These are phyloP conservation scores for Chalcis sispes DNA, from an alignment of 2,888 invertebrate species.

Conservation along the genomic window DNA sequence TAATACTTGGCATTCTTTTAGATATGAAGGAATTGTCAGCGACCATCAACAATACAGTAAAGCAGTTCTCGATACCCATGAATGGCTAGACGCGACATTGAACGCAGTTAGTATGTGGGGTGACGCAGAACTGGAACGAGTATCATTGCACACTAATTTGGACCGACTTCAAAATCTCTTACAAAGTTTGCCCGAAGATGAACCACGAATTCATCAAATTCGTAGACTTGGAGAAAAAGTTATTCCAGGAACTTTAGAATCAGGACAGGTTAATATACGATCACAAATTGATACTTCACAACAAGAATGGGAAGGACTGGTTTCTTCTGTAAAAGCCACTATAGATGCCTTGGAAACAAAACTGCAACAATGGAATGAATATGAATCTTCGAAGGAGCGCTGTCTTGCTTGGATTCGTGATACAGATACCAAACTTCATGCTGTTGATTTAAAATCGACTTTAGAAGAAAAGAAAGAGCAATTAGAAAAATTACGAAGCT, in stretches of 20 bases:
- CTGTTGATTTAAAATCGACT: slow-evolving; percentile 90
- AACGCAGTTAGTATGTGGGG: slow-evolving; percentile 90
- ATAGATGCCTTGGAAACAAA: slow-evolving; percentile 89
- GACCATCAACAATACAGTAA: slow-evolving; percentile 93
- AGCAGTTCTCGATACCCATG: slow-evolving; percentile 89
- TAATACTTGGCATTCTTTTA: slow-evolving; percentile 65
- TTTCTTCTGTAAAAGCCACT: slow-evolving; percentile 86
- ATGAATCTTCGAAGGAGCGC: slow-evolving; percentile 90
- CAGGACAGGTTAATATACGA: slow-evolving; percentile 89
- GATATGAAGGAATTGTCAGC: slow-evolving; percentile 91
- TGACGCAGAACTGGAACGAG: slow-evolving; percentile 88
- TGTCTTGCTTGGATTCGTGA: slow-evolving; percentile 92
- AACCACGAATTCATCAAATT: slow-evolving; percentile 88
- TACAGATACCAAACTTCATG: slow-evolving; percentile 91
- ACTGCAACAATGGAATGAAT: slow-evolving; percentile 93
- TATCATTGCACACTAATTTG: slow-evolving; percentile 90
- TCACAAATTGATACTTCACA: slow-evolving; percentile 92
- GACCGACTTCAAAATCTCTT: slow-evolving; percentile 88
- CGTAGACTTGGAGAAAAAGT: slow-evolving; percentile 92
- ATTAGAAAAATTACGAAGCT: slow-evolving; percentile 85
- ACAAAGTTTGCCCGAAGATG: slow-evolving; percentile 89
- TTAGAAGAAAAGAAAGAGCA: slow-evolving; percentile 90
- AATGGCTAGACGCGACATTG: slow-evolving; percentile 91
- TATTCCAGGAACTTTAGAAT: slow-evolving; percentile 89
- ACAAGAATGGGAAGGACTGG: slow-evolving; percentile 92